Conservation (phyloP, 2,888 invertebrate species). For the Candidula unifasciata region DNA sequence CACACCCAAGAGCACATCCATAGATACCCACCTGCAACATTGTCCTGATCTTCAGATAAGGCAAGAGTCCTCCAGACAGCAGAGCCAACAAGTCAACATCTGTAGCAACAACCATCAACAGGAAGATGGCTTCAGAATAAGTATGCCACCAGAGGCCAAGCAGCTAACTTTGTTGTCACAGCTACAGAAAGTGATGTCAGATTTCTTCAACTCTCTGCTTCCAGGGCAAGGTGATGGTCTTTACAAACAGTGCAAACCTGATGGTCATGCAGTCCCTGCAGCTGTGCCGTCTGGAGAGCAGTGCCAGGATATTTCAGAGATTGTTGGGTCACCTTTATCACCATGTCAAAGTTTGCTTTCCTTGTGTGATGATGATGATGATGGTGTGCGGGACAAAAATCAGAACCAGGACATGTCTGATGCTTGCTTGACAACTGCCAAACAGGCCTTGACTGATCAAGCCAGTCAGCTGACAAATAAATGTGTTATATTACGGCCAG, state of each 20-base stretch:
- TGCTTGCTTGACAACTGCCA: background rate
- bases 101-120: too few species aligned
- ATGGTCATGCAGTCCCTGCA: background rate
- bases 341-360: background rate
- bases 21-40: background rate
- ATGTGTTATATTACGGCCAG: background rate
- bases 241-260: background rate
- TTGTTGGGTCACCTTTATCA: background rate
- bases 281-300: background rate
- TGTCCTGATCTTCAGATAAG: background rate
- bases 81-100: background rate
- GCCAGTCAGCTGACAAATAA: too few species aligned
- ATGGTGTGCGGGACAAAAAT: background rate
- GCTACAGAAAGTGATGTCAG: conserved; percentile 24
- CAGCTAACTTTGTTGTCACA: conserved; percentile 4
- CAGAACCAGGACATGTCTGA: background rate
- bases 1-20: background rate
- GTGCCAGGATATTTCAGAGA: background rate
- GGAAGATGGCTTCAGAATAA: too few species aligned
- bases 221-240: background rate
- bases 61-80: background rate
- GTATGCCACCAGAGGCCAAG: background rate
- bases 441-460: too few species aligned
- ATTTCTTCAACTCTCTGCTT: conserved; percentile 14
- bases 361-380: background rate